These are phyloP conservation scores for Caenorhabditis sinica DNA, from an alignment of 2,888 invertebrate species.

Conservation along the genomic window DNA sequence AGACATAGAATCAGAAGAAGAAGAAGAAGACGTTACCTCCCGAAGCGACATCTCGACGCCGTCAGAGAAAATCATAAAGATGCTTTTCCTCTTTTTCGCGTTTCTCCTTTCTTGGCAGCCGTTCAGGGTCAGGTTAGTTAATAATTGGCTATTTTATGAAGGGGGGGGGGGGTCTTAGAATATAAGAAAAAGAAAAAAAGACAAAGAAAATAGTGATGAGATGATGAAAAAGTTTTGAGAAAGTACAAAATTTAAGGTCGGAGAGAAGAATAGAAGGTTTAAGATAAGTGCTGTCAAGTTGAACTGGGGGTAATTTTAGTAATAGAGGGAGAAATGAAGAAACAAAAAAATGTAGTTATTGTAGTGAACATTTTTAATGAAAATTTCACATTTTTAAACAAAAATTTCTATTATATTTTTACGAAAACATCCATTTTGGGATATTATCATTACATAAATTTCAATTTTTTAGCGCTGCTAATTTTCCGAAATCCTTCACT, in stretches of 20 bases:
- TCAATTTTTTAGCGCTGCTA: no score
- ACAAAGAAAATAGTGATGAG: not conserved
- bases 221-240: not conserved
- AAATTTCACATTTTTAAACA: no score
- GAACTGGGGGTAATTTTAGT: conserved; percentile 9
- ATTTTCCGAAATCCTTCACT: no score
- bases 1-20: not conserved
- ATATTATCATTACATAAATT: no score
- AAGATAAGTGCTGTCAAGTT: no score
- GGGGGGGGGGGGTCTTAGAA: not conserved
- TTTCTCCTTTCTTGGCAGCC: conserved; percentile 49
- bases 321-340: not conserved
- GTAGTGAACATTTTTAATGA: no score
- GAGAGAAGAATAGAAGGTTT: no score
- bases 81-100: conserved; percentile 54
- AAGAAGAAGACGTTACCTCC: conserved; percentile 10
- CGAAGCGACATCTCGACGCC: conserved; percentile 31
- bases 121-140: conserved; percentile 58
- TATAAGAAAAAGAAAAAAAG: not conserved
- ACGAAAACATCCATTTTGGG: no score
- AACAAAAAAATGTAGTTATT: not conserved
- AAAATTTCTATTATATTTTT: no score
- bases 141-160: not conserved
- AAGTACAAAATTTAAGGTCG: not conserved
- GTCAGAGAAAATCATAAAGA: not conserved